Percentiles rank a stretch among this genome's conserved stretches.
phyloP scores from a whole-genome alignment of 1,140 invertebrate genomes.

The Drosophila tani region DNA sequence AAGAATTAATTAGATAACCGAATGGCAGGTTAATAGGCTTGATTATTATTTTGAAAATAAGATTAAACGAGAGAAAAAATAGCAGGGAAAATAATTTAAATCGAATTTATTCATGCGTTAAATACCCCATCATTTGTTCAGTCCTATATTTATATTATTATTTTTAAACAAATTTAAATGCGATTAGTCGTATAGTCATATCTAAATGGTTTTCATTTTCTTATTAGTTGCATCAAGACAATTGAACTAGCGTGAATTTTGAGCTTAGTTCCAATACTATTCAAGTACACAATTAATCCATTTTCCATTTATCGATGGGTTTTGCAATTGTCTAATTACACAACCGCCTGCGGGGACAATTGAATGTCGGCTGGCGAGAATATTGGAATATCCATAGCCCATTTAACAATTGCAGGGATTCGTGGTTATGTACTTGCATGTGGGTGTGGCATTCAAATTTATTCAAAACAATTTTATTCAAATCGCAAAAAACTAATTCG shows the following conservation, averaged over 20 bases:
- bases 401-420: slow-evolving; percentile 58
- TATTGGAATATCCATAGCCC: slow-evolving; percentile 48
- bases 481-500: slow-evolving; percentile 82
- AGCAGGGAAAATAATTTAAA: neutral
- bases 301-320: slow-evolving; percentile 1
- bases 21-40: slow-evolving; percentile 2
- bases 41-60: neutral
- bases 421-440: slow-evolving; percentile 19
- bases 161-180: too few species aligned
- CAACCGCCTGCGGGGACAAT: slow-evolving; percentile 40
- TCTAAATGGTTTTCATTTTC: too few species aligned
- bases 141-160: neutral
- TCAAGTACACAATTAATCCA: neutral
- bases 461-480: slow-evolving; percentile 82
- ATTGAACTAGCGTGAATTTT: neutral
- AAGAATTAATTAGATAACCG: slow-evolving; percentile 32
- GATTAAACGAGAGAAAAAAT: neutral
- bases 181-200: too few species aligned
- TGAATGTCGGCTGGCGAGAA: slow-evolving; percentile 22
- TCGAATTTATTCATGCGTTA: neutral
- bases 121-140: neutral
- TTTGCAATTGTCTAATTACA: slow-evolving; percentile 58
- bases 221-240: too few species aligned
- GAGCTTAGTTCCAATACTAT: neutral
- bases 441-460: slow-evolving; percentile 72